Evolutionary conservation across 2,888 invertebrate species (phyloP).

Genomic region (Apotomis betuletana): DNA sequence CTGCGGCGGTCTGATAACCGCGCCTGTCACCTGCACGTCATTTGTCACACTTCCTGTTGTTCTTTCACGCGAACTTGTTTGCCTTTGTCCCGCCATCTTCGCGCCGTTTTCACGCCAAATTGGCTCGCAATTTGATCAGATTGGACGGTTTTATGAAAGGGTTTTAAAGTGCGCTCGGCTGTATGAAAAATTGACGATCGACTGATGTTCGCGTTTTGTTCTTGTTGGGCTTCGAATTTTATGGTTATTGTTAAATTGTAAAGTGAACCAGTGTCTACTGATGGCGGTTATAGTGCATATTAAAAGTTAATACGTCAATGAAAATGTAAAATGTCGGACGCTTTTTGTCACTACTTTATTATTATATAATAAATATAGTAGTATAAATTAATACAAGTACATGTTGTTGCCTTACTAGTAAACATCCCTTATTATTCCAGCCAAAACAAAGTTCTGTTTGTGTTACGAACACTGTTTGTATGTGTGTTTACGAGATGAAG

Average conservation of each 20-base stretch:
- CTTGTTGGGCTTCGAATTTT: constrained; percentile 2
- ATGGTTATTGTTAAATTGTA: constrained; percentile 1
- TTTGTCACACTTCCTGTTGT: constrained; percentile 74
- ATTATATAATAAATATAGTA: too few relatives aligned
- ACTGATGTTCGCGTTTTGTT: constrained; percentile 25
- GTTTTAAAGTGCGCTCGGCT: constrained; percentile 38
- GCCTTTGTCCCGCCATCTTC: constrained; percentile 39
- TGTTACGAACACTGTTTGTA: neutral
- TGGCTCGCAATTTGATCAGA: constrained; percentile 57
- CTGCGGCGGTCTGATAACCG: constrained; percentile 60
- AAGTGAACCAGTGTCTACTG: neutral
- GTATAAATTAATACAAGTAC: neutral
- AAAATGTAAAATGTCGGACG: too few relatives aligned
- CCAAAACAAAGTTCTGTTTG: constrained; percentile 13
- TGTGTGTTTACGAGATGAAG: neutral
- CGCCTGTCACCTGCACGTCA: constrained; percentile 75
- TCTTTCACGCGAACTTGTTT: constrained; percentile 45
- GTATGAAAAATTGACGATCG: constrained; percentile 36
- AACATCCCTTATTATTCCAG: neutral
- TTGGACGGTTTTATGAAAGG: constrained; percentile 39
- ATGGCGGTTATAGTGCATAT: too few relatives aligned
- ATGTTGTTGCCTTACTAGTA: too few relatives aligned
- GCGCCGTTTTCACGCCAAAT: constrained; percentile 62
- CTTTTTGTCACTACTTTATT: too few relatives aligned
- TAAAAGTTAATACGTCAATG: too few relatives aligned